A percentile compares a stretch with the other conserved stretches of the same genome.
phyloP scores from a whole-genome alignment of 2,113 vertebrate species.

The Odontophorus gujanensis region DNA sequence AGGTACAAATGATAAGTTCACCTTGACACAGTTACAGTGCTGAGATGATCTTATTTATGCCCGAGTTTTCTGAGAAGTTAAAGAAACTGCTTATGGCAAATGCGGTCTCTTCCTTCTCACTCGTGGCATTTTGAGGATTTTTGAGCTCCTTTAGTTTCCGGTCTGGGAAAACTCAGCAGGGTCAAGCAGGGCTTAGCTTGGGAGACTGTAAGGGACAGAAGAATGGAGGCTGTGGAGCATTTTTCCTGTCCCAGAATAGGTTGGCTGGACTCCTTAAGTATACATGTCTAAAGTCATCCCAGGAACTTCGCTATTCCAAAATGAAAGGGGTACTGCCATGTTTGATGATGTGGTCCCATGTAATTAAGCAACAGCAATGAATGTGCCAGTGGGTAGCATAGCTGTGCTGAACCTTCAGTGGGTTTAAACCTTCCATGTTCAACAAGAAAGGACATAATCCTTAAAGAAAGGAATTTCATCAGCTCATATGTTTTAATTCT shows the following conservation, averaged over 20 bases:
- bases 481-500: background rate
- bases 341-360: fast-evolving
- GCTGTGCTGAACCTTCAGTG: background rate
- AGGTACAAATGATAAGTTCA: background rate
- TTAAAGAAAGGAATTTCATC: background rate
- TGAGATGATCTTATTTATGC: background rate
- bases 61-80: background rate
- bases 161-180: background rate
- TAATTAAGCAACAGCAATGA: background rate
- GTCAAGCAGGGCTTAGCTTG: background rate
- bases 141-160: background rate
- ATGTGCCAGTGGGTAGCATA: background rate
- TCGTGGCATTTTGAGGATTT: fast-evolving
- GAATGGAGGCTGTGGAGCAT: background rate
- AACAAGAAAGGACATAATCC: background rate
- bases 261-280: background rate
- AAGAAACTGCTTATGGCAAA: background rate
- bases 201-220: background rate
- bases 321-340: background rate
- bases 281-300: background rate
- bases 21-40: background rate
- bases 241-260: fast-evolving
- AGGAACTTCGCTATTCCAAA: background rate
- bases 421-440: background rate
- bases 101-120: background rate